Evolutionary conservation across 92 coral and sea anemone species (phyloP), one percentile per base, ranked within the genome.

Genomic region (Chrysogorgia sp.): DNA sequence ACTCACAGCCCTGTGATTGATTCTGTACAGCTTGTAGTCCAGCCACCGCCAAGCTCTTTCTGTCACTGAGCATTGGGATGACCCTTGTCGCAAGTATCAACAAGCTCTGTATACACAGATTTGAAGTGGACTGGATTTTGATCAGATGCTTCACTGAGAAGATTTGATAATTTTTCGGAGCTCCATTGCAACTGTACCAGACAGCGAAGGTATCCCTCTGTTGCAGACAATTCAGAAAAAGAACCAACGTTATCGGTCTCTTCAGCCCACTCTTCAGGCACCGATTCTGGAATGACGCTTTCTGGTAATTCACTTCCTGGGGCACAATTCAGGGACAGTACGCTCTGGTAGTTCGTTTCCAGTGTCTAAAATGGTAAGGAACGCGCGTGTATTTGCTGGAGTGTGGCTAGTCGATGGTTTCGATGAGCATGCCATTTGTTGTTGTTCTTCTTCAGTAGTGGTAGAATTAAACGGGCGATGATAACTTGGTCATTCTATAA

Each of bases 181-280:
- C n/a, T n/a, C 64, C 64, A 58, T 58, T 58, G 64, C 29, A 58
- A 19, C 29, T 58, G 64, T 26, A 20, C 64, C 21, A 58, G 64
- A 24, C 64, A 58, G 29, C 64, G 64, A 58, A 58, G 64, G 29
- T 67, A 43, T 5, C 28, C 32, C 28, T 67, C 55, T 10, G 14
- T 35, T 0, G n/a, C n/a, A n/a, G n/a, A n/a, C n/a, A 26, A 14
- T n/a, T 31, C 34, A 8, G 34, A 26, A 6, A 24, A 10, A 43
- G 50, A 8, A 43, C 9, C 17, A 33, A 63, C 70, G 70, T 7
- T 22, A 29, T 34, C 70, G 1, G 34, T 4, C 33, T 33, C 70
- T 7, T 59, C 66, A 21, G 22, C 50, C 9, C 10, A 17, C 10
- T 43, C 50, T 3, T 4, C 9, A n/a, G n/a, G n/a, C n/a, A n/a